Evolutionary conservation across 2,797 vertebrate genomes (phyloP).

Genomic region (Cryptoprocta ferox): DNA sequence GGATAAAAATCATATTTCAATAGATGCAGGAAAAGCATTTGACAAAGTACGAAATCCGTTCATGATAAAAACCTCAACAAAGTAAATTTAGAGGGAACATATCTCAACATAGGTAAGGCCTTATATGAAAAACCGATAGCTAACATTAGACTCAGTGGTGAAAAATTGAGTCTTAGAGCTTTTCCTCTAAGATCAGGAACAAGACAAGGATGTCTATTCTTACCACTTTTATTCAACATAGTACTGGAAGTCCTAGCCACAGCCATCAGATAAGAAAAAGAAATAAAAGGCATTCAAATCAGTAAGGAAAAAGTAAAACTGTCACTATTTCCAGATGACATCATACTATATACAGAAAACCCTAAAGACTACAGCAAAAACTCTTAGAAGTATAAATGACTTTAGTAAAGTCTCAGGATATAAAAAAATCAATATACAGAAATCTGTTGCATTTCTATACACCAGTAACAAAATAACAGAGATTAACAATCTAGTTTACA

Average conservation of each 20-base stretch:
- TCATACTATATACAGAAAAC: neutral
- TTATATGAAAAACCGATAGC: neutral
- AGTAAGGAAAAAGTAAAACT: neutral
- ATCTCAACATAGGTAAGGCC: neutral
- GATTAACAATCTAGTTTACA: neutral
- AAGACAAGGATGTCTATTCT: neutral
- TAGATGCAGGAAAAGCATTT: neutral
- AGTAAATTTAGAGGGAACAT: neutral
- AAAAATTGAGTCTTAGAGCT: neutral
- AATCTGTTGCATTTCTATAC: neutral
- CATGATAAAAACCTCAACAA: neutral
- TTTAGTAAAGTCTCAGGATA: neutral
- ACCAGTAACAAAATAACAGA: neutral
- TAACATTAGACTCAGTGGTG: neutral
- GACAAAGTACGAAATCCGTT: neutral
- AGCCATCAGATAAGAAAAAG: neutral
- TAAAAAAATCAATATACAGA: neutral
- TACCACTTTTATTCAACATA: neutral
- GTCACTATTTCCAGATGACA: neutral
- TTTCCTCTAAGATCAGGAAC: neutral
- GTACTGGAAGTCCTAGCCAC: neutral
- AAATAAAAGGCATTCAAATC: neutral
- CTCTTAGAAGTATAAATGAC: neutral
- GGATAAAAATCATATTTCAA: neutral
- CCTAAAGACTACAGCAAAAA: neutral